phyloP scores from a whole-genome alignment of 2,888 invertebrate species.

The Mycogona germanica region DNA sequence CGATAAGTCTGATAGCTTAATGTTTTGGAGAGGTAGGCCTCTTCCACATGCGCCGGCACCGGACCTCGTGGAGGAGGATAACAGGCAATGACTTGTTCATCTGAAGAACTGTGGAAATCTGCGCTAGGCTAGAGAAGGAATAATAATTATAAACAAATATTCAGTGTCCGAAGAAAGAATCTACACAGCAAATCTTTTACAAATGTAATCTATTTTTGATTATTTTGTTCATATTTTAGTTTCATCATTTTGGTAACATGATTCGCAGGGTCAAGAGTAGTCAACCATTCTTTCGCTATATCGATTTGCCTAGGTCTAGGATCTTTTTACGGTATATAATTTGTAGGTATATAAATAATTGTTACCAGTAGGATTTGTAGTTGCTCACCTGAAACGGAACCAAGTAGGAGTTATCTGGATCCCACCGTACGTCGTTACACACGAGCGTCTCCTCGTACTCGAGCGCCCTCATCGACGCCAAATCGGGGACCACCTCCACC shows the following conservation, averaged over 20 bases:
- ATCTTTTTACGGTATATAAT: too few relatives aligned
- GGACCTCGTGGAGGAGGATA: conserved; percentile 58
- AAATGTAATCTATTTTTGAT: too few relatives aligned
- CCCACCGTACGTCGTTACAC: conserved; percentile 44
- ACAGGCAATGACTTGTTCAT: conserved; percentile 43
- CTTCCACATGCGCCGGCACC: conserved; percentile 50
- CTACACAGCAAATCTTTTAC: too few relatives aligned
- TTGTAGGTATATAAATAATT: background rate
- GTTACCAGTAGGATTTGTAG: too few relatives aligned
- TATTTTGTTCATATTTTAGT: too few relatives aligned
- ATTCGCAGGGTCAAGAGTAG: too few relatives aligned
- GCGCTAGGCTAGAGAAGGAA: background rate
- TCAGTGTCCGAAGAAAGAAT: too few relatives aligned
- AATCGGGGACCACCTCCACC: conserved; percentile 59
- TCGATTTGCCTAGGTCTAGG: too few relatives aligned
- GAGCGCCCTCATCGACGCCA: conserved; percentile 36
- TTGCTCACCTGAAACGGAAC: conserved; percentile 31
- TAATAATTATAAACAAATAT: too few relatives aligned
- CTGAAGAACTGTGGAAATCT: conserved; percentile 22
- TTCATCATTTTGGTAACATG: too few relatives aligned
- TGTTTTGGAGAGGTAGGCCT: conserved; percentile 21
- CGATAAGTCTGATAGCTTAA: conserved; percentile 38
- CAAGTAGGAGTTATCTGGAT: conserved; percentile 42
- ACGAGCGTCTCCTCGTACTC: conserved; percentile 25
- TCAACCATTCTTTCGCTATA: too few relatives aligned